Conservation (phyloP, 2,888 invertebrate species). For the Euzophera pinguis region DNA sequence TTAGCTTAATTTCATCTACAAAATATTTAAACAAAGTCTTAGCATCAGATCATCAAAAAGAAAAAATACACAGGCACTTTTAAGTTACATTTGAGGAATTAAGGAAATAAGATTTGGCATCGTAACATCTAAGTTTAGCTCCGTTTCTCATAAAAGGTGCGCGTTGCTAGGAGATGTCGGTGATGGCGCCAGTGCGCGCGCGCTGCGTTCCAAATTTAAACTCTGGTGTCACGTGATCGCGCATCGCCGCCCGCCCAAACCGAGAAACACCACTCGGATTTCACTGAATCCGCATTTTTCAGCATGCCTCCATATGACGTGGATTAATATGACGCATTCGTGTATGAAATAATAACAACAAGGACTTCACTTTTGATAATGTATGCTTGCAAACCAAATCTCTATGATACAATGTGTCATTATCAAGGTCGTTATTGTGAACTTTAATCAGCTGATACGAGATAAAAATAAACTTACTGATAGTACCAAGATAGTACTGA, state of each 20-base stretch:
- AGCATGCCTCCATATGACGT: conserved; percentile 26
- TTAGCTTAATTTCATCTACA: no score
- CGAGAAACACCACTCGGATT: conserved; percentile 76
- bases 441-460: conserved; percentile 42
- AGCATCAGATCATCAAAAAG: neutral
- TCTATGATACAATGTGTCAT: conserved; percentile 43
- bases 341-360: neutral
- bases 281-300: conserved; percentile 55
- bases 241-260: conserved; percentile 75
- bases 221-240: conserved; percentile 67
- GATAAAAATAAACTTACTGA: neutral
- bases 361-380: neutral
- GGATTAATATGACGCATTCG: conserved; percentile 6
- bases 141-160: conserved; percentile 71
- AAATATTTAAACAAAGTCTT: no score
- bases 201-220: conserved; percentile 73
- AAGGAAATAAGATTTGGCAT: conserved; percentile 35
- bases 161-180: conserved; percentile 61
- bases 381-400: neutral
- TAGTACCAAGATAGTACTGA: neutral
- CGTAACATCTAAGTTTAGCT: conserved; percentile 67
- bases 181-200: conserved; percentile 55
- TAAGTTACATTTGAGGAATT: neutral
- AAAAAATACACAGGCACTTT: neutral
- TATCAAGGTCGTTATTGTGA: conserved; percentile 56